Conservation (phyloP, 2,888 invertebrate genomes). For the Perizoma affinitatum region DNA sequence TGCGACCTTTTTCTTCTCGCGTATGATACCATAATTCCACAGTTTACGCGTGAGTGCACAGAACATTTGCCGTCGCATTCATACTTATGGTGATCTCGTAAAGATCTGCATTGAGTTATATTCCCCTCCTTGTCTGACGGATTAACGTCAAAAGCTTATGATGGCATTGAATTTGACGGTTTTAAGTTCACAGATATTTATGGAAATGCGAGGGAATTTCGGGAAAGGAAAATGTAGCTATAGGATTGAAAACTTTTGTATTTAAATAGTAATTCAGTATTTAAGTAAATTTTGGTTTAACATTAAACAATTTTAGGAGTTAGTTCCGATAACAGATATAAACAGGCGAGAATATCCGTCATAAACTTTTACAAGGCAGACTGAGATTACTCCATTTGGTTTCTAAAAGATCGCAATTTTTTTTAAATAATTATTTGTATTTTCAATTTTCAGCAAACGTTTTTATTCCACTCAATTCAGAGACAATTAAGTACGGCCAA, state of each 20-base stretch:
- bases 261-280: constrained; percentile 20
- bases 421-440: no score
- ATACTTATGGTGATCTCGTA: constrained; percentile 59
- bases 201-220: constrained; percentile 55
- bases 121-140: constrained; percentile 67
- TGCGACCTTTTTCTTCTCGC: constrained; percentile 63
- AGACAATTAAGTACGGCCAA: constrained; percentile 16
- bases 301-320: neutral
- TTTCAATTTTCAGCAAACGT: neutral
- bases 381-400: no score
- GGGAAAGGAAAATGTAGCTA: constrained; percentile 37
- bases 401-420: no score
- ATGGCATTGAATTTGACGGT: constrained; percentile 74
- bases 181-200: constrained; percentile 63
- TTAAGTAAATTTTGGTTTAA: constrained; percentile 18
- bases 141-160: constrained; percentile 78
- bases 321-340: neutral
- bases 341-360: no score
- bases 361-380: no score
- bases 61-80: constrained; percentile 78
- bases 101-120: constrained; percentile 67
- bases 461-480: constrained; percentile 19
- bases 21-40: constrained; percentile 69
- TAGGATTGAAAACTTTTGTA: constrained; percentile 16
- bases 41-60: constrained; percentile 80